Evolutionary conservation across 1,140 invertebrate species (phyloP).

Genomic region (Drosophila seguyi): DNA sequence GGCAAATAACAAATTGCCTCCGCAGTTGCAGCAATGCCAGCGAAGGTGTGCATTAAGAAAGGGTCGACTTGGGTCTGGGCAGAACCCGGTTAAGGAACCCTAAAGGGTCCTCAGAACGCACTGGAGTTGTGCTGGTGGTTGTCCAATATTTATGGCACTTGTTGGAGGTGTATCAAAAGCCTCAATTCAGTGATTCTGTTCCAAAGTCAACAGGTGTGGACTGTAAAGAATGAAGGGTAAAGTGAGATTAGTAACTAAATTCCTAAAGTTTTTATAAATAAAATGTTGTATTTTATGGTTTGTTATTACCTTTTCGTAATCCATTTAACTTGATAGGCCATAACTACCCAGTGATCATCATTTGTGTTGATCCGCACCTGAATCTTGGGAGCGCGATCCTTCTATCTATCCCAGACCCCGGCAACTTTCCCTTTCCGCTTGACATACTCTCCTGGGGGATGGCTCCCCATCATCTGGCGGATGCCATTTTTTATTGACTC

Average conservation of each 20-base stretch:
- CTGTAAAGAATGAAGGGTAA: neutral
- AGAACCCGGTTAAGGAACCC: neutral
- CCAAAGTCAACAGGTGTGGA: slow-evolving; percentile 24
- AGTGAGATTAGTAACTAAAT: neutral
- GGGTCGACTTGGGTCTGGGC: slow-evolving; percentile 18
- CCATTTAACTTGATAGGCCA: neutral
- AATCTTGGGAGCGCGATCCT: neutral
- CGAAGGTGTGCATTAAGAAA: slow-evolving; percentile 73
- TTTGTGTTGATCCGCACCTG: slow-evolving; percentile 12
- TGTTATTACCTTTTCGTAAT: neutral
- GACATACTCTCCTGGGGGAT: slow-evolving; percentile 48
- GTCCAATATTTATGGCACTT: slow-evolving; percentile 72
- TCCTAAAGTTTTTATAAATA: neutral
- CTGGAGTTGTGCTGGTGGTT: slow-evolving; percentile 23
- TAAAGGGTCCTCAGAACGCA: slow-evolving; percentile 28
- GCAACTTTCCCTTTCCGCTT: slow-evolving; percentile 69
- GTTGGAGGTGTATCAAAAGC: slow-evolving; percentile 39
- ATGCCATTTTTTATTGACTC: slow-evolving; percentile 75
- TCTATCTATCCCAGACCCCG: neutral
- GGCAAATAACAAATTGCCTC: slow-evolving; percentile 74
- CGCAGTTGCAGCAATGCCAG: slow-evolving; percentile 12
- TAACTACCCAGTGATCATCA: neutral
- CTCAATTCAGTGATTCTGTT: neutral
- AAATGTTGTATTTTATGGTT: neutral
- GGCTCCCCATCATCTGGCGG: slow-evolving; percentile 40